A percentile compares a stretch with the other conserved stretches of the same genome.
phyloP scores from a whole-genome alignment of 2,797 vertebrate genomes.

The Pteropus rufus region DNA sequence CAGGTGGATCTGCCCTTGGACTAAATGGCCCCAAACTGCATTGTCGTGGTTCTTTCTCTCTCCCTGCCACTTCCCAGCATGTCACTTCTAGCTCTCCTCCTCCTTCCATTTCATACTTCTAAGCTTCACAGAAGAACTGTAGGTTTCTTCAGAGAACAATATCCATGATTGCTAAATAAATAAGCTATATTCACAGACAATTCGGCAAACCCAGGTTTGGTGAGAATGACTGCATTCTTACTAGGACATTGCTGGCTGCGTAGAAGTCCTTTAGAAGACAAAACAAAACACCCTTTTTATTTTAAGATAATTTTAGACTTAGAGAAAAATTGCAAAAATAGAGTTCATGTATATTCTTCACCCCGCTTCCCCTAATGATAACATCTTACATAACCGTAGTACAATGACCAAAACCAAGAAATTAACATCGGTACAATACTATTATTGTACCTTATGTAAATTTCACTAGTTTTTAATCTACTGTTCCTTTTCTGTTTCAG shows the following conservation, averaged over 20 bases:
- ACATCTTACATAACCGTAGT: neutral
- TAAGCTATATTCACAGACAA: neutral
- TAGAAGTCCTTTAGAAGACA: neutral
- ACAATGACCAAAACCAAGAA: neutral
- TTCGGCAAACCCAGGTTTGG: neutral
- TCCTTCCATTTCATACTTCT: neutral
- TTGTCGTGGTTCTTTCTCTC: neutral
- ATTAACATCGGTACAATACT: neutral
- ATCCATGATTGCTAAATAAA: constrained; percentile 12
- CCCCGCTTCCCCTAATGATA: neutral
- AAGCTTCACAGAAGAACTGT: neutral
- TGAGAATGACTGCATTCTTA: neutral
- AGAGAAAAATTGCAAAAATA: neutral
- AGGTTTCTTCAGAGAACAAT: constrained; percentile 20
- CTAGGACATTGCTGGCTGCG: neutral
- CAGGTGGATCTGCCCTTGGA: neutral
- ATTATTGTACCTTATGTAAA: neutral
- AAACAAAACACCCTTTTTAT: neutral
- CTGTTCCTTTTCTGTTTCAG: neutral
- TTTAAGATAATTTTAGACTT: constrained; percentile 24
- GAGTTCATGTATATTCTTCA: neutral
- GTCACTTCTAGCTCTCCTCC: neutral
- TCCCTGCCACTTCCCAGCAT: neutral
- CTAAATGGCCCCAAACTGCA: neutral
- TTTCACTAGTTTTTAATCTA: neutral